These are phyloP conservation scores for Ceyx cyanopectus DNA, from an alignment of 2,113 vertebrate genomes.

Conservation along the genomic window DNA sequence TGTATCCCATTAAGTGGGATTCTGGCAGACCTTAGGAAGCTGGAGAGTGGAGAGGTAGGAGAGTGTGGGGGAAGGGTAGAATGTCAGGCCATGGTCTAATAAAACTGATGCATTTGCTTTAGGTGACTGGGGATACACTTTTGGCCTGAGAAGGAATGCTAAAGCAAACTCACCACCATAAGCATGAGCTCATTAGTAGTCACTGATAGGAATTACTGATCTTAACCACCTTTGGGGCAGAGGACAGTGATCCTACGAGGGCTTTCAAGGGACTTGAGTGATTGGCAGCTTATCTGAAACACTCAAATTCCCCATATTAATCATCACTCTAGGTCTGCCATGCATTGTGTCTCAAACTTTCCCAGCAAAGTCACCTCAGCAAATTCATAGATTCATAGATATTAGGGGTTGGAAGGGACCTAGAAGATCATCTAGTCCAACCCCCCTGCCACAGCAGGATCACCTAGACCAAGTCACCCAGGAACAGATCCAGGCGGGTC, in stretches of 20 bases:
- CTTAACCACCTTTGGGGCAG: background rate
- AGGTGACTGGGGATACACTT: background rate
- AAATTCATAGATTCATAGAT: too few species aligned
- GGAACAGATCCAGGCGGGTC: too few species aligned
- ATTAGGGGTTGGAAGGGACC: too few species aligned
- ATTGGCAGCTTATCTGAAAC: background rate
- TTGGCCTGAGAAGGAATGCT: background rate
- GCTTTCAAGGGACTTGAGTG: background rate
- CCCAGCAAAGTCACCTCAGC: background rate
- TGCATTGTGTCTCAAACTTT: accelerated
- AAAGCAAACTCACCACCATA: background rate
- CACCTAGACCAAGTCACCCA: too few species aligned
- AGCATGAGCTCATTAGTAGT: conserved; percentile 41
- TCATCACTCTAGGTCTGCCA: background rate
- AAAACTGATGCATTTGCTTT: background rate
- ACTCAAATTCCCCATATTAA: background rate
- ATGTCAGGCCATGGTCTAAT: background rate
- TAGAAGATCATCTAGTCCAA: too few species aligned
- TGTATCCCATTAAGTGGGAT: background rate
- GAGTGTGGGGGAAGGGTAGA: background rate
- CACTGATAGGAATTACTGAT: background rate
- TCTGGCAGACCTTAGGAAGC: background rate
- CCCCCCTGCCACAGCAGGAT: too few species aligned
- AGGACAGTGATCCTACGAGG: background rate
- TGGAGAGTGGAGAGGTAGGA: background rate